Base-by-base conservation (phyloP, 2,888 invertebrate genomes). In the Ptilodon capucinus region DNA sequence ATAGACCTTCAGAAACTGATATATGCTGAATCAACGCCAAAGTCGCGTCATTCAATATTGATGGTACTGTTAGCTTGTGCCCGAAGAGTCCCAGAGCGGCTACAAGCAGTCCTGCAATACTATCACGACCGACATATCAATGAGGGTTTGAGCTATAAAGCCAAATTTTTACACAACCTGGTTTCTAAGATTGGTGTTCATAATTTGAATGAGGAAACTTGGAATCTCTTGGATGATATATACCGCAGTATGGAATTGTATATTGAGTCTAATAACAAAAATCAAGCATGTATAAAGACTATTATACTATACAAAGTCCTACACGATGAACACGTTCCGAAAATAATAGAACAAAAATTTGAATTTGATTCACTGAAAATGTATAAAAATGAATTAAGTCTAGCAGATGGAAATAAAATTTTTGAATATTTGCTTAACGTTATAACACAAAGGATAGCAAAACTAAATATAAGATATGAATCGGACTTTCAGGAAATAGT, bases 211-310 rank as follows among this genome's bases (percentile, higher is more conserved):
- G 60, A 76, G 16, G 52, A 64, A 35, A 74, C 74, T 16, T 88
- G 87, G 87, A 60, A 55, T 30, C 54, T 74, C 40, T 52, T 87
- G n/a, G 71, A 76, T 36, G 70, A 78, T 43, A 51, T 87, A 34
- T 35, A 63, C 60, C 14, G 69, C 66, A 30, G 30, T 48, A 64
- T 83, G 64, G 76, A 76, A 46, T 68, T 80, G 11, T 79, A 81
- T 43, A 63, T 55, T 3, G 64, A 74, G 42, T 59, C 63, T 1
- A 56, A 60, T 28, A 16, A 7, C 9, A 46, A 65, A 44, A 52
- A 68, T n/a, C 68, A 76, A 9, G 68, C 75, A n/a, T 77, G 68
- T 43, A 35, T 76, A 11, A 66, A 70, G 44, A 53, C 66, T 23
- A 72, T 83, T 17, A 66, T 85, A 36, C 28, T 81, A 19, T 74